Evolutionary conservation across 2,797 vertebrate species (phyloP).

Genomic region (Acanthis flammea): DNA sequence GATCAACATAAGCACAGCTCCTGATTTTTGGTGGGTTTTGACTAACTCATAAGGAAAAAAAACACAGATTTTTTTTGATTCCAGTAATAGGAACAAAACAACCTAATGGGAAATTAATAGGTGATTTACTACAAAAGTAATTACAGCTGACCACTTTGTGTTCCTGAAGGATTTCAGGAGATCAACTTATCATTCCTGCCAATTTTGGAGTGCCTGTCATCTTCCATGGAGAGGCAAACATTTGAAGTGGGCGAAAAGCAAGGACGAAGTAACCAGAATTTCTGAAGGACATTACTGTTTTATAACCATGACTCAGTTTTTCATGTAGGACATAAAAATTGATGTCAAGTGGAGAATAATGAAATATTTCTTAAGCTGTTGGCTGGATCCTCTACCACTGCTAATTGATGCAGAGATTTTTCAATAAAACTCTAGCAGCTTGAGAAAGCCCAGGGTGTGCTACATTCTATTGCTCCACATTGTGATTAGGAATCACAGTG

Average conservation of each 20-base stretch:
- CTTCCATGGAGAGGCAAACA: background rate
- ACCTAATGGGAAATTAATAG: background rate
- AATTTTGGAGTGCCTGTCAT: background rate
- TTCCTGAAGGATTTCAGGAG: background rate
- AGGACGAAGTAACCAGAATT: background rate
- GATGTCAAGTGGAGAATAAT: background rate
- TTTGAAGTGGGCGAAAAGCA: background rate
- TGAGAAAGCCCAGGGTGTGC: background rate
- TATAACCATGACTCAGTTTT: background rate
- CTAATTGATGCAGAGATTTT: background rate
- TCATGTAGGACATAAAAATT: background rate
- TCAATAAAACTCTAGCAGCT: background rate
- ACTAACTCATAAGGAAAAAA: background rate
- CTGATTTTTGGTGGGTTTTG: background rate
- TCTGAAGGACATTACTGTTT: conserved; percentile 2
- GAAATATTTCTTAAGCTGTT: background rate
- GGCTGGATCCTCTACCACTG: background rate
- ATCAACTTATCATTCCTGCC: background rate
- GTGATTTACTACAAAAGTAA: background rate
- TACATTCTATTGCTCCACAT: background rate
- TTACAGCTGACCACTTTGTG: background rate
- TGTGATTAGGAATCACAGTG: background rate
- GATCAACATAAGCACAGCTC: background rate
- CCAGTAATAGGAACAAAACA: background rate
- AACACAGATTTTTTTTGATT: background rate